Conservation (phyloP, 2,888 invertebrate species). For the Leptura quadrifasciata region DNA sequence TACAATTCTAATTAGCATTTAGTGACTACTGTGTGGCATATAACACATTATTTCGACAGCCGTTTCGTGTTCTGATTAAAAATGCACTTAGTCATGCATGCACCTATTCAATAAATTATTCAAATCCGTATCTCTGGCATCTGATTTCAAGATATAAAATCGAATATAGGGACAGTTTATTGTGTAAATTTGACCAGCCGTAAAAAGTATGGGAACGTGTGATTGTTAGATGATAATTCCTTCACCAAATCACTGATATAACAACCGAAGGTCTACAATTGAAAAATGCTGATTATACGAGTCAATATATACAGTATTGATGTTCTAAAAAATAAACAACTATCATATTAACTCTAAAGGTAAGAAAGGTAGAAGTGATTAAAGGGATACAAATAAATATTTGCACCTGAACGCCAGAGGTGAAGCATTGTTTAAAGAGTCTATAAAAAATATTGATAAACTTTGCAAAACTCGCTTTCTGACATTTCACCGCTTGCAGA, state of each 20-base stretch:
- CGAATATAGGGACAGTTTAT: neutral
- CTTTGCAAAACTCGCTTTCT: too few relatives aligned
- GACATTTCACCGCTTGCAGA: too few relatives aligned
- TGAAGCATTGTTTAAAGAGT: too few relatives aligned
- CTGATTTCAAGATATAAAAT: constrained; percentile 1
- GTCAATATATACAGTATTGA: too few relatives aligned
- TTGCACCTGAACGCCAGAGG: too few relatives aligned
- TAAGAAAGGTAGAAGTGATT: too few relatives aligned
- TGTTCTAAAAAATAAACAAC: too few relatives aligned
- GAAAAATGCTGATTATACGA: too few relatives aligned
- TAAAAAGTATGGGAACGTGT: constrained; percentile 7
- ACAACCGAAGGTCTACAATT: neutral
- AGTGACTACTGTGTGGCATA: constrained; percentile 7
- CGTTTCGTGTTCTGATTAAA: constrained; percentile 2
- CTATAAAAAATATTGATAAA: too few relatives aligned
- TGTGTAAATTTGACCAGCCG: constrained; percentile 7
- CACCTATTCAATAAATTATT: constrained; percentile 1
- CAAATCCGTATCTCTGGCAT: neutral
- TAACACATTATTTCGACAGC: neutral
- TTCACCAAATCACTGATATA: neutral
- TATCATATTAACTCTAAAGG: too few relatives aligned
- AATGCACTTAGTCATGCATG: constrained; percentile 7
- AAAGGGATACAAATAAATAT: too few relatives aligned
- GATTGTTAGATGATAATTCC: neutral
- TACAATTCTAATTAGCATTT: constrained; percentile 4